Conservation (phyloP, 2,888 invertebrate genomes). For the Heliconius ethilla region DNA sequence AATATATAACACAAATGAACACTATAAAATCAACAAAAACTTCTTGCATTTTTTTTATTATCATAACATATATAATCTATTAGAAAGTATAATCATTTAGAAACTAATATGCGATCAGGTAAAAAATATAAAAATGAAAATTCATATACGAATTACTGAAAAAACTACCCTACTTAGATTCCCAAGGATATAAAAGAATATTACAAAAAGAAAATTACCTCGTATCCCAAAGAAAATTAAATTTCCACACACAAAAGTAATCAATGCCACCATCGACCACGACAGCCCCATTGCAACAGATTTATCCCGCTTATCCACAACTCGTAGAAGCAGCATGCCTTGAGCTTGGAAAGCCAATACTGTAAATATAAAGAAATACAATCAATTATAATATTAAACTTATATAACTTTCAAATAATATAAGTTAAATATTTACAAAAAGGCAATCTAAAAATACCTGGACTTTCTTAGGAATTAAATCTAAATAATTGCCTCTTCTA, state of each 20-base stretch:
- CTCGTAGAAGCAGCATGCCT: slow-evolving; percentile 45
- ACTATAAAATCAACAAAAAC: too few species aligned
- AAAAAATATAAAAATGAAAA: too few species aligned
- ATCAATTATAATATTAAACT: background rate
- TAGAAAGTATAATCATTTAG: background rate
- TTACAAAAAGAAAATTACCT: slow-evolving; percentile 26
- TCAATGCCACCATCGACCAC: slow-evolving; percentile 44
- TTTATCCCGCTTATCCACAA: slow-evolving; percentile 49
- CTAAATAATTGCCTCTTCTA: too few species aligned
- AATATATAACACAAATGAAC: too few species aligned
- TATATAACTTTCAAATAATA: background rate
- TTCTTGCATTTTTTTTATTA: background rate
- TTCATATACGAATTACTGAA: background rate
- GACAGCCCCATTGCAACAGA: slow-evolving; percentile 48
- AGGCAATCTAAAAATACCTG: too few species aligned
- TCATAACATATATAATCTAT: background rate
- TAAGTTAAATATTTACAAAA: too few species aligned
- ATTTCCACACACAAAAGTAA: slow-evolving; percentile 46
- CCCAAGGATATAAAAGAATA: background rate
- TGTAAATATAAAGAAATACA: slow-evolving; percentile 37
- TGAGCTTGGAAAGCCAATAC: slow-evolving; percentile 50
- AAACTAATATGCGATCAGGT: too few species aligned
- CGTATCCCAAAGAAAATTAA: slow-evolving; percentile 25
- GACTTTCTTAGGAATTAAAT: too few species aligned
- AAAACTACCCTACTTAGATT: background rate